These are phyloP conservation scores for Tiliacea aurago DNA, from an alignment of 2,888 invertebrate genomes.

Conservation along the genomic window DNA sequence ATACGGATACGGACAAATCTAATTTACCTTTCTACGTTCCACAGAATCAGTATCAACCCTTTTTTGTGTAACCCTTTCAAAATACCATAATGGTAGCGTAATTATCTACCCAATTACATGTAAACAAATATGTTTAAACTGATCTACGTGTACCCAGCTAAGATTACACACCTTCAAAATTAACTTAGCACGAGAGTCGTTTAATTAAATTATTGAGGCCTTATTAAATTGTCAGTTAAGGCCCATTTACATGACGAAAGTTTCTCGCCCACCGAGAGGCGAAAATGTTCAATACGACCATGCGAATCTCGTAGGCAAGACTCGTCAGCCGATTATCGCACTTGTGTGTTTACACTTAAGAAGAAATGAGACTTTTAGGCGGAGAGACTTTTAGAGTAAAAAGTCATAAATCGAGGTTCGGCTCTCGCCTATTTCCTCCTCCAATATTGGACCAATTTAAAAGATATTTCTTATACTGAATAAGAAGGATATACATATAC, in stretches of 20 bases:
- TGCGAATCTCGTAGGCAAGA: no score
- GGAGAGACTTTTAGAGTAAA: no score
- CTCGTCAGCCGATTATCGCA: no score
- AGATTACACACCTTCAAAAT: slow-evolving; percentile 10
- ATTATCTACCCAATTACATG: slow-evolving; percentile 1
- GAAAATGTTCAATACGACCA: background rate
- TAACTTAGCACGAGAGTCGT: background rate
- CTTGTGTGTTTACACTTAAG: background rate
- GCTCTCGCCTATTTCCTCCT: no score
- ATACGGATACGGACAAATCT: background rate
- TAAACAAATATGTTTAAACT: slow-evolving; percentile 17
- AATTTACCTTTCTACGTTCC: background rate
- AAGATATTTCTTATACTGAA: no score
- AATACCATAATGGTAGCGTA: background rate
- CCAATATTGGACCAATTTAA: no score
- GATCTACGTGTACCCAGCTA: background rate
- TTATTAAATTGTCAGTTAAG: slow-evolving; percentile 8
- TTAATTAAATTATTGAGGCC: slow-evolving; percentile 28
- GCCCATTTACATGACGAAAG: background rate
- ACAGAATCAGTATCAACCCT: background rate
- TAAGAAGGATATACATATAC: no score
- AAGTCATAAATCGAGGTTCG: no score
- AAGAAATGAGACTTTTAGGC: no score
- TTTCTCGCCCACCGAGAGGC: background rate
- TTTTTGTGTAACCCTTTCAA: background rate